These are phyloP conservation scores for Marronus borbonicus DNA, from an alignment of 2,888 invertebrate species.

Conservation along the genomic window DNA sequence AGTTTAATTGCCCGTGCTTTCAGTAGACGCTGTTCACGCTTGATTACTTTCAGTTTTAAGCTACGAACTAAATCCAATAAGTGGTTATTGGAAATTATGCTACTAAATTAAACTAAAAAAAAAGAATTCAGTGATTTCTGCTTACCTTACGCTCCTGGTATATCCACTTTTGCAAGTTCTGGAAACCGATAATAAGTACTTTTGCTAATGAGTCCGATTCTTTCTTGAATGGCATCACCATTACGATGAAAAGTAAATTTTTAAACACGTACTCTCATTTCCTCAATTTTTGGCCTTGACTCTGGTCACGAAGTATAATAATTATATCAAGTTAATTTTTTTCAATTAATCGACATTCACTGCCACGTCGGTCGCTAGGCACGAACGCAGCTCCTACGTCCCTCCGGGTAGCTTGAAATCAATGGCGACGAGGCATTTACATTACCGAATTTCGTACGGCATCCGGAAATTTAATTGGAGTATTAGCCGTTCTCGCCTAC, in stretches of 20 bases:
- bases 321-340: neutral
- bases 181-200: too few relatives aligned
- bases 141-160: too few relatives aligned
- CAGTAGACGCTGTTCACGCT: too few relatives aligned
- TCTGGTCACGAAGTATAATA: conserved; percentile 5
- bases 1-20: too few relatives aligned
- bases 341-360: conserved; percentile 21
- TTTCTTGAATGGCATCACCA: neutral
- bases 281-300: neutral
- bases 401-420: neutral
- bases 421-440: conserved; percentile 20
- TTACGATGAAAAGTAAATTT: neutral
- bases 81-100: too few relatives aligned
- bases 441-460: conserved; percentile 27
- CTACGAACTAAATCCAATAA: too few relatives aligned
- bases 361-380: neutral
- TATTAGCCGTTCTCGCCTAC: conserved; percentile 21
- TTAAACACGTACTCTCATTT: neutral
- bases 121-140: too few relatives aligned
- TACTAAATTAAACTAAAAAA: too few relatives aligned
- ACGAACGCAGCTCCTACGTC: too few relatives aligned
- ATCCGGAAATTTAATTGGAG: conserved; percentile 33
- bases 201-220: neutral
- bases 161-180: too few relatives aligned
- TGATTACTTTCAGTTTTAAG: too few relatives aligned